Conservation (phyloP, 1,140 invertebrate genomes). For the Leptinotarsa texana region DNA sequence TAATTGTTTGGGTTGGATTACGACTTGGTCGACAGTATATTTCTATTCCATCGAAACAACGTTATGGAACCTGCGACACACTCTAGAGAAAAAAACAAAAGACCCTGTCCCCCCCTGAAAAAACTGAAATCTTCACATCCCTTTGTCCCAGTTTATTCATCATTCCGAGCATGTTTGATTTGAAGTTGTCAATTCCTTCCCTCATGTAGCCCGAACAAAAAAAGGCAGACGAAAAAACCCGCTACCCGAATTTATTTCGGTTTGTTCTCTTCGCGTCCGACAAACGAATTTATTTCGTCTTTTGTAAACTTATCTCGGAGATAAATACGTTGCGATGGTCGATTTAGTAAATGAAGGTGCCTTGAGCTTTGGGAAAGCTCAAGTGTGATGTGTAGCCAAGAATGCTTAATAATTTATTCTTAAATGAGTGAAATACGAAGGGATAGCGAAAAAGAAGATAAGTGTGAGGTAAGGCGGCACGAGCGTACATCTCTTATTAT, state of each 20-base stretch:
- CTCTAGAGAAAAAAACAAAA: not conserved
- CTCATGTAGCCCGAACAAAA: not conserved
- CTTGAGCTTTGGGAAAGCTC: not conserved
- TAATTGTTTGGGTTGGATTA: too few species aligned
- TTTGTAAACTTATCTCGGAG: conserved; percentile 3
- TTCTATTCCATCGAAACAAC: too few species aligned
- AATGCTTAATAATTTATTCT: conserved; percentile 9
- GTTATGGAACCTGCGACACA: not conserved
- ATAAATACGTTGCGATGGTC: conserved; percentile 5
- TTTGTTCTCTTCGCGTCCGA: not conserved
- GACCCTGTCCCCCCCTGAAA: not conserved
- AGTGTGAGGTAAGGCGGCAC: not conserved
- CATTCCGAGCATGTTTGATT: not conserved
- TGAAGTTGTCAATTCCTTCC: not conserved
- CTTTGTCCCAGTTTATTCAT: not conserved
- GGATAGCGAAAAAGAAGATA: not conserved
- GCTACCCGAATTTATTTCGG: not conserved
- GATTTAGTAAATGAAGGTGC: not conserved
- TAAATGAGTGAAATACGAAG: conserved; percentile 3
- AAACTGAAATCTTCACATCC: not conserved
- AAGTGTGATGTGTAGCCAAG: not conserved
- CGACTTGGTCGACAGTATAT: too few species aligned
- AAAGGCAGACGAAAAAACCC: not conserved
- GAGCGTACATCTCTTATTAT: not conserved
- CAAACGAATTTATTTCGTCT: conserved; percentile 6